phyloP scores from a whole-genome alignment of 2,888 invertebrate genomes.

The Phytoseiulus persimilis region DNA sequence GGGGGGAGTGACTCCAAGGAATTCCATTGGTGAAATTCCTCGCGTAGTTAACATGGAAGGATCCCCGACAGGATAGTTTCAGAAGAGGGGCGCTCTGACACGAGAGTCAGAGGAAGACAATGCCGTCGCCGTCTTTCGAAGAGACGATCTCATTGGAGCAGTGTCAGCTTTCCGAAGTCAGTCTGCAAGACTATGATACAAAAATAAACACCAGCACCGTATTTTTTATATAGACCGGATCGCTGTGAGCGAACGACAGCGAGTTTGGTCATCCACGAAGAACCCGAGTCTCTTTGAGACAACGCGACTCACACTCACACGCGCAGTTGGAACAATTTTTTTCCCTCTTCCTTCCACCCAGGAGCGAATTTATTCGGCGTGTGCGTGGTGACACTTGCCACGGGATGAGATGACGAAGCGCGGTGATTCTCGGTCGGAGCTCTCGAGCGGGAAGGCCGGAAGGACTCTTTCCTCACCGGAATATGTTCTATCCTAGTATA shows the following conservation, averaged over 20 bases:
- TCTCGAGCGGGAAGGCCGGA: too few relatives aligned
- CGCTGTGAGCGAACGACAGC: neutral
- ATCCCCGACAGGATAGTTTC: neutral
- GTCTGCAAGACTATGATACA: neutral
- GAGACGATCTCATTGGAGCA: slow-evolving; percentile 5
- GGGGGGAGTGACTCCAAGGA: too few relatives aligned
- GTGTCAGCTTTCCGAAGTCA: neutral
- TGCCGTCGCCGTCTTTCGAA: neutral
- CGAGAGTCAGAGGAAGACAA: neutral
- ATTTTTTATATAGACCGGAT: neutral
- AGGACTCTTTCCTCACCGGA: too few relatives aligned
- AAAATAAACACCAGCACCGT: neutral
- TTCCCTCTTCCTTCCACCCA: neutral
- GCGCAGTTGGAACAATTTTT: neutral
- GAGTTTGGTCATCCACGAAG: neutral
- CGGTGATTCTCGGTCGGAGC: neutral
- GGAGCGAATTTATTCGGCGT: neutral
- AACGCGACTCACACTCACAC: neutral
- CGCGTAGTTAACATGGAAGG: neutral
- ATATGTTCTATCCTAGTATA: too few relatives aligned
- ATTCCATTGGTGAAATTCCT: too few relatives aligned
- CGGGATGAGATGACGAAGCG: neutral
- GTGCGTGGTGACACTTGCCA: neutral
- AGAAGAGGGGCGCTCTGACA: neutral
- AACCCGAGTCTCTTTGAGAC: neutral